Percentiles rank a stretch among this genome's conserved stretches.
phyloP scores from a whole-genome alignment of 30 jellyfish, hydroid and myxozoan species.

The Chrysaora quinquecirrha region DNA sequence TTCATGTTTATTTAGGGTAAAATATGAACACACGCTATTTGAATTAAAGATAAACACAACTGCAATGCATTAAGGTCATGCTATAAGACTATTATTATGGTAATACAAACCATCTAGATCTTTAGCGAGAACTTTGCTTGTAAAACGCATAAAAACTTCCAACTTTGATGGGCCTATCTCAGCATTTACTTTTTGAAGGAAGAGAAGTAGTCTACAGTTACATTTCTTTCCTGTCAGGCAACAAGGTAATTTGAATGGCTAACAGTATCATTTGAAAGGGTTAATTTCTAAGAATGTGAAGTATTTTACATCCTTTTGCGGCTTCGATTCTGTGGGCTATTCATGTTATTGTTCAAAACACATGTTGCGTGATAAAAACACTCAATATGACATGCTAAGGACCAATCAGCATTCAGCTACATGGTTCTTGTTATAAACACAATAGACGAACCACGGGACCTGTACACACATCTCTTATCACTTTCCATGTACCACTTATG shows the following conservation, averaged over 20 bases:
- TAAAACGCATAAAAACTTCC: no score
- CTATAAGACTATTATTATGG: no score
- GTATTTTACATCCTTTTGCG: constrained; percentile 32
- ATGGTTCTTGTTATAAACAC: constrained; percentile 52
- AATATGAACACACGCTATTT: no score
- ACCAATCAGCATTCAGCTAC: constrained; percentile 77
- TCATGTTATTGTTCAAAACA: constrained; percentile 74
- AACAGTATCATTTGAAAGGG: constrained; percentile 42
- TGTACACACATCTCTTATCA: constrained; percentile 38
- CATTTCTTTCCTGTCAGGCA: not conserved
- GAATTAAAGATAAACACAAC: no score
- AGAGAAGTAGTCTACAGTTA: not conserved
- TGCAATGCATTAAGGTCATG: no score
- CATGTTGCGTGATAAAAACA: constrained; percentile 92
- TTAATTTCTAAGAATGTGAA: constrained; percentile 61
- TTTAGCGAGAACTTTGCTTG: no score
- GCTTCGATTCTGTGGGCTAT: constrained; percentile 30
- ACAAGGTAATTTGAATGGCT: not conserved
- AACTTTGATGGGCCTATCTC: no score
- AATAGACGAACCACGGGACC: constrained; percentile 65
- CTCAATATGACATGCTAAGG: constrained; percentile 71
- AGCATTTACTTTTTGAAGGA: not conserved
- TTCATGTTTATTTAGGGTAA: no score
- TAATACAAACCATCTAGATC: no score
- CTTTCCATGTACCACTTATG: constrained; percentile 65